These are phyloP conservation scores for Lagorchestes hirsutus DNA, from an alignment of 2,797 vertebrate genomes.

Conservation along the genomic window DNA sequence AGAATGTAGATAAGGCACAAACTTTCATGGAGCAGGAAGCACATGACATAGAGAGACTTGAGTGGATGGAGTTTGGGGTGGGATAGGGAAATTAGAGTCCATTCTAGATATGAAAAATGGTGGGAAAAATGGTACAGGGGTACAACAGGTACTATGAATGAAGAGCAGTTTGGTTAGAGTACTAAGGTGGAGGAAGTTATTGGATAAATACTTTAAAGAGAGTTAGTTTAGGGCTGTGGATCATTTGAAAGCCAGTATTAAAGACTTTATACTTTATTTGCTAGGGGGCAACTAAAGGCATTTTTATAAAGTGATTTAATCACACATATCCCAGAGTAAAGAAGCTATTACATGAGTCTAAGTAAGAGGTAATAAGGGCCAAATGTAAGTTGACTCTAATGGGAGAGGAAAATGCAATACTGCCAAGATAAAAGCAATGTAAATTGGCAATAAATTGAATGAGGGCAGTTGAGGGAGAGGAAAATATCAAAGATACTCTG, in stretches of 20 bases:
- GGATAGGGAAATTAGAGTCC: not conserved
- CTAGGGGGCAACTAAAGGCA: not conserved
- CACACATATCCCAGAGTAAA: too few relatives aligned
- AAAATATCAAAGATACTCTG: not conserved
- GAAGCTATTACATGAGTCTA: too few relatives aligned
- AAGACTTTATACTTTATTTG: not conserved
- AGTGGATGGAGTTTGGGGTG: not conserved
- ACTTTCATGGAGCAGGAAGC: not conserved
- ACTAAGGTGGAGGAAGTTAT: not conserved
- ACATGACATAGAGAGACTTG: not conserved
- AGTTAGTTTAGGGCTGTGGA: not conserved
- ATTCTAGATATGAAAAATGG: not conserved
- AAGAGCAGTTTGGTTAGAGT: not conserved
- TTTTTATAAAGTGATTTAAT: not conserved
- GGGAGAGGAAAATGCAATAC: too few relatives aligned
- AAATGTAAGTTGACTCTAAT: too few relatives aligned
- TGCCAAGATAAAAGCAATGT: too few relatives aligned
- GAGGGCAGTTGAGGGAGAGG: not conserved
- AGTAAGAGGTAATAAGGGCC: too few relatives aligned
- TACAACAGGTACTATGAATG: not conserved
- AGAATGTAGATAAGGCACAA: too few relatives aligned
- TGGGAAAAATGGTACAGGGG: not conserved
- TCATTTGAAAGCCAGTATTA: not conserved
- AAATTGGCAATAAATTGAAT: not conserved
- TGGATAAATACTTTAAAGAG: not conserved